Evolutionary conservation across 2,113 vertebrate species (phyloP).

Genomic region (Thermophis baileyi): DNA sequence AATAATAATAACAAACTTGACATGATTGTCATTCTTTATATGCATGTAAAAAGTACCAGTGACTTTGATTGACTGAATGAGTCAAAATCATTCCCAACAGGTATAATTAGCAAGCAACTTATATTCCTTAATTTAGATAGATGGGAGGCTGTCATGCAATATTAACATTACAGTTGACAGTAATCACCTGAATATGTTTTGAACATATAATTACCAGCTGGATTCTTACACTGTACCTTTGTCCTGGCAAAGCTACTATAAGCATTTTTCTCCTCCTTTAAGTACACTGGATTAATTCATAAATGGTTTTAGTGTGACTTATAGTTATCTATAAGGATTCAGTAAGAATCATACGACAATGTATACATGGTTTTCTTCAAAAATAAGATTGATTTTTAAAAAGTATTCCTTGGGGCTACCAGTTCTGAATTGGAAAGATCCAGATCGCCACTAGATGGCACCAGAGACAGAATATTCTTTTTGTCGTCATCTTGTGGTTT

Average conservation of each 20-base stretch:
- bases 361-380: not conserved
- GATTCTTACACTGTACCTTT: not conserved
- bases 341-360: not conserved
- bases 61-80: not conserved
- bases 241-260: not conserved
- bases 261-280: not conserved
- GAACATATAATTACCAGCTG: not conserved
- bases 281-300: not conserved
- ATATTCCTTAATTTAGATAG: constrained; percentile 1
- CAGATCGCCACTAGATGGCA: not conserved
- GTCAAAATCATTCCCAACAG: not conserved
- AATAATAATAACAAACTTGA: not conserved
- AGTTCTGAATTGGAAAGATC: not conserved
- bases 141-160: constrained; percentile 1
- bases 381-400: not conserved
- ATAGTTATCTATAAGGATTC: not conserved
- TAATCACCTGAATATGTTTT: not conserved
- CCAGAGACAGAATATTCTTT: not conserved
- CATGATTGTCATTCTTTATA: not conserved
- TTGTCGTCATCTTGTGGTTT: not conserved
- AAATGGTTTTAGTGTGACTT: not conserved
- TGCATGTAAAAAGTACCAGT: not conserved
- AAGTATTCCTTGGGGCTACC: not conserved
- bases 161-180: not conserved
- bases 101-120: constrained; percentile 31